Evolutionary conservation across 2,888 invertebrate genomes (phyloP).

Genomic region (Eremobia ochroleuca): DNA sequence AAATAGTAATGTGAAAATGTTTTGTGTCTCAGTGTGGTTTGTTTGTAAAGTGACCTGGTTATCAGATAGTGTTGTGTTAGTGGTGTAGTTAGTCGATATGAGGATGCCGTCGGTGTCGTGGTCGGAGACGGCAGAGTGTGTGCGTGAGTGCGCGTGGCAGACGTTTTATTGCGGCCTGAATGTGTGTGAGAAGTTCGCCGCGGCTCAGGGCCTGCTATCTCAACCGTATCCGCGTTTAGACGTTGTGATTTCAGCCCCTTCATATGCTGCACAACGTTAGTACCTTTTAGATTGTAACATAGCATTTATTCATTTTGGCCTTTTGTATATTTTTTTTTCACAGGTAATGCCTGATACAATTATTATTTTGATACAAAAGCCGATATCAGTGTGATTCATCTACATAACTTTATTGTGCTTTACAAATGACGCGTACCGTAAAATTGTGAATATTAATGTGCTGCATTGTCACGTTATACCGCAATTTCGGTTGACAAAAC

Average conservation of each 20-base stretch:
- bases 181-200: constrained; percentile 79
- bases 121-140: constrained; percentile 79
- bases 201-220: constrained; percentile 78
- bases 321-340: constrained; percentile 2
- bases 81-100: constrained; percentile 70
- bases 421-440: constrained; percentile 48
- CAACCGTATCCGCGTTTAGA: constrained; percentile 84
- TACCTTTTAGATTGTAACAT: constrained; percentile 64
- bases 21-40: constrained; percentile 42
- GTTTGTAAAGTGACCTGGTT: constrained; percentile 61
- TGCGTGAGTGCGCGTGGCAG: constrained; percentile 82
- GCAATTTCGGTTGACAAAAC: constrained; percentile 47
- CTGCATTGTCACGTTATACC: constrained; percentile 51
- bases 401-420: constrained; percentile 40
- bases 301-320: background rate
- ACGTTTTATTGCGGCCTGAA: constrained; percentile 80
- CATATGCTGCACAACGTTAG: constrained; percentile 81
- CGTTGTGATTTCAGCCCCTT: constrained; percentile 83
- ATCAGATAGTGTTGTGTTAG: constrained; percentile 65
- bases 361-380: constrained; percentile 30
- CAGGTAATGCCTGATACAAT: constrained; percentile 18
- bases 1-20: constrained; percentile 66
- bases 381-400: constrained; percentile 43
- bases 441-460: constrained; percentile 62
- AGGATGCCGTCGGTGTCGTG: constrained; percentile 77